phyloP scores from a whole-genome alignment of 2,888 invertebrate genomes.

The Mesorhabditis spiculigera region DNA sequence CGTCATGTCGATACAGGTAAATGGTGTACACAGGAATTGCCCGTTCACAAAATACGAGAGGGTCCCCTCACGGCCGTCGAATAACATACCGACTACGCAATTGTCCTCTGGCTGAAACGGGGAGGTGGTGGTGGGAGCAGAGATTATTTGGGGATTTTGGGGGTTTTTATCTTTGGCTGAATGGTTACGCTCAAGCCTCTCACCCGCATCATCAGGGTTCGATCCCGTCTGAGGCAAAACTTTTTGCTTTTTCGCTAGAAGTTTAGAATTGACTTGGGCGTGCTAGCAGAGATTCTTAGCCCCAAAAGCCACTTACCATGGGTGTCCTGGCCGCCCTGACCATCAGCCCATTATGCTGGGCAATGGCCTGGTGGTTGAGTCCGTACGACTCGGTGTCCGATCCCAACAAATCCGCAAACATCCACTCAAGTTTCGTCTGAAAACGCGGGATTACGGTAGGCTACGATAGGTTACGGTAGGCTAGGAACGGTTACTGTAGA shows the following conservation, averaged over 20 bases:
- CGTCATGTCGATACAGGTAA: slow-evolving; percentile 17
- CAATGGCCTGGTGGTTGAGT: slow-evolving; percentile 18
- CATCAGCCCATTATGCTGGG: slow-evolving; percentile 15
- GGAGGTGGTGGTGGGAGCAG: background rate
- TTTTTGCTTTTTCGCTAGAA: too few relatives aligned
- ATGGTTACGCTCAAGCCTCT: background rate
- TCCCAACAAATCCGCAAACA: slow-evolving; percentile 21
- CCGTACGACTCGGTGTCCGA: slow-evolving; percentile 20
- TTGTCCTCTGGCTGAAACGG: slow-evolving; percentile 2
- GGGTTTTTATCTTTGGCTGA: background rate
- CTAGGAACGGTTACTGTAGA: background rate
- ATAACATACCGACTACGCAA: slow-evolving; percentile 16
- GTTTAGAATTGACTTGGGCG: too few relatives aligned
- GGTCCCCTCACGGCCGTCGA: slow-evolving; percentile 16
- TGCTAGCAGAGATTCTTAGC: too few relatives aligned
- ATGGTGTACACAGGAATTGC: slow-evolving; percentile 19
- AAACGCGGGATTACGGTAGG: background rate
- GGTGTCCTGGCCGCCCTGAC: slow-evolving; percentile 7
- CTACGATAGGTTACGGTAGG: background rate
- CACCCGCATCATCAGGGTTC: background rate
- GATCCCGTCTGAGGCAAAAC: background rate
- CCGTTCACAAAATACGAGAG: slow-evolving; percentile 19
- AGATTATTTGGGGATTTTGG: background rate
- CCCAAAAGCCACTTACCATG: background rate
- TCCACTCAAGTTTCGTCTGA: background rate